Evolutionary conservation across 1,140 invertebrate species (phyloP).

Genomic region (Drosophila persimilis): DNA sequence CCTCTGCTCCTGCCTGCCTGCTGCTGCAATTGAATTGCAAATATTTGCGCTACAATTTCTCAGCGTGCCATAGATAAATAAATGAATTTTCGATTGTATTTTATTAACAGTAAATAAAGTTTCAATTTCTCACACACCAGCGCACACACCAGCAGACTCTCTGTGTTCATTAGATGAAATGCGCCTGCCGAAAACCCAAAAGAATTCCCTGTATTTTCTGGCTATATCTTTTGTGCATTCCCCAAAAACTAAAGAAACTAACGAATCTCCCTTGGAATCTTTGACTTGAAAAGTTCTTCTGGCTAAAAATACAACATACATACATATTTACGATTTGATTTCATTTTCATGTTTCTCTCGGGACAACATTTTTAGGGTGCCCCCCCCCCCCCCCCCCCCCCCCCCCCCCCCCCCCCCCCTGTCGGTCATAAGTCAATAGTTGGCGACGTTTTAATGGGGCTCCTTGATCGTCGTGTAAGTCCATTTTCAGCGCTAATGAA

Average conservation of each 20-base stretch:
- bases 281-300: conserved; percentile 21
- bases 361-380: conserved; percentile 48
- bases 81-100: conserved; percentile 65
- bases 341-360: conserved; percentile 48
- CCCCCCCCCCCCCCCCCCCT: conserved; percentile 3
- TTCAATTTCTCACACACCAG: conserved; percentile 62
- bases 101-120: conserved; percentile 64
- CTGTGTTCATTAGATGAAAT: conserved; percentile 38
- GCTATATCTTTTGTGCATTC: conserved; percentile 1
- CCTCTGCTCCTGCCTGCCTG: conserved; percentile 13
- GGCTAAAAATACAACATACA: conserved; percentile 58
- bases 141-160: conserved; percentile 6
- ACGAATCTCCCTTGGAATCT: neutral
- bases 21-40: conserved; percentile 74
- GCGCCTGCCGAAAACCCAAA: neutral
- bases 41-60: conserved; percentile 67
- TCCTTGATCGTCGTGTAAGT: conserved; percentile 14
- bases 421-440: conserved; percentile 76
- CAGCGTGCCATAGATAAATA: conserved; percentile 55
- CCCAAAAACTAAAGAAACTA: conserved; percentile 5
- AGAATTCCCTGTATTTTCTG: neutral
- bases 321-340: conserved; percentile 62
- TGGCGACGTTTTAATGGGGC: conserved; percentile 73
- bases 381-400: too few relatives aligned
- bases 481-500: conserved; percentile 68